These are phyloP conservation scores for Morpho deidamia DNA, from an alignment of 2,888 invertebrate genomes.

Conservation along the genomic window DNA sequence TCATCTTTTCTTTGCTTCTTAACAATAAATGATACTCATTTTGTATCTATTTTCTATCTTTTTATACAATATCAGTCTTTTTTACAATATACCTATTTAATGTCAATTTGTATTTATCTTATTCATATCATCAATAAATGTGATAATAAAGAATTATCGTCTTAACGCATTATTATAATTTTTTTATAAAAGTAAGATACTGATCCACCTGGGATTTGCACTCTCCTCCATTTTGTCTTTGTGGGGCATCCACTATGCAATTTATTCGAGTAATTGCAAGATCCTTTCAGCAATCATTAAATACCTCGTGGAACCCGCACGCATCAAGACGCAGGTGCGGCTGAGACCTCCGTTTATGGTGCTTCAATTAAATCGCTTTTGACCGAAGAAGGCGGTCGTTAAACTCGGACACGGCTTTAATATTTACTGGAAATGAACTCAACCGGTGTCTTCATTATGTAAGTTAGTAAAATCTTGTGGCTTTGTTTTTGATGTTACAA, in stretches of 20 bases:
- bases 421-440: constrained; percentile 30
- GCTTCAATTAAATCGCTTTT: constrained; percentile 69
- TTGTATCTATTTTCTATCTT: no score
- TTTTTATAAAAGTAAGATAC: neutral
- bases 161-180: no score
- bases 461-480: neutral
- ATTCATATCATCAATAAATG: no score
- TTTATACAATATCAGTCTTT: no score
- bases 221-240: neutral
- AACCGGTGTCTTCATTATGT: neutral
- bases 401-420: constrained; percentile 33
- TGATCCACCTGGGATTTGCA: neutral
- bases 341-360: constrained; percentile 49
- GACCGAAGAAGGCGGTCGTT: constrained; percentile 49
- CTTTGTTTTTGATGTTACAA: no score
- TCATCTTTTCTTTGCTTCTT: no score
- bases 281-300: constrained; percentile 28
- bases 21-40: no score
- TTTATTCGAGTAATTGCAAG: constrained; percentile 16
- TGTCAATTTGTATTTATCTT: no score
- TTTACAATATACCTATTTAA: no score
- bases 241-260: constrained; percentile 13
- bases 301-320: constrained; percentile 31
- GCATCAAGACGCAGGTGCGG: constrained; percentile 45
- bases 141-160: no score